Base-by-base conservation (phyloP, 2,888 invertebrate genomes). In the Drosophila borealis region DNA sequence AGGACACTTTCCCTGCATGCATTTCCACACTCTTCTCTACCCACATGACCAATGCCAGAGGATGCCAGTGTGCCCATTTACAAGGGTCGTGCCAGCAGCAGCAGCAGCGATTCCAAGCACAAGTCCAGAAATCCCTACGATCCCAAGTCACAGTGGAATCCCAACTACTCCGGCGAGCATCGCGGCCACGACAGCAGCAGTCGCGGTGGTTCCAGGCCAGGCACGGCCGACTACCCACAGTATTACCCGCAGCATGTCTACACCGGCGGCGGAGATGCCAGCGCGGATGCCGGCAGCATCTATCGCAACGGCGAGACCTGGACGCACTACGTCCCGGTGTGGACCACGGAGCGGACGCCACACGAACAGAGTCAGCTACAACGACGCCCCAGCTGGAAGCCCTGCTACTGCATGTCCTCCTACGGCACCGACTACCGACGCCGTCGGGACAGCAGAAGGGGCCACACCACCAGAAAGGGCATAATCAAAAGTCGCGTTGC, bases 41-140 rank as follows among this genome's bases (percentile, higher is more conserved):
- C 33, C 29, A 29, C 29, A 8, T 25, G 25, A 25, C 25, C 25
- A 25, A 2, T n/a, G 13, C 13, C 14, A 92, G 92, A 92, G 69
- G 92, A 92, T 73, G 92, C 92, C 17, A 92, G 92, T 75, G 92
- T 92, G 17, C 93, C 93, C 21, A 90, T 92, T 55, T 92, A 82
- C 63, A 92, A 92, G 59, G 93, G 92, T 4, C 89, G 90, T 29
- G 80, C 81, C 8, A 53, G 61, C 19, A 55, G 53, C 50, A 55
- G 53, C 50, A 53, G 46, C 42, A 54, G 41, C 9, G 76, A 83
- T 14, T 70, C 88, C 4, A 90, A 88, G 29, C 85, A 85, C 50
- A 90, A 88, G 33, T 80, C 87, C 3, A 78, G 89, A 3, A 88
- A 89, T 10, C 90, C 91, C 3, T 80, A 90, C 34, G 91, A 92